Conservation (phyloP, 2,113 vertebrate genomes). For the Callocephalon fimbriatum region DNA sequence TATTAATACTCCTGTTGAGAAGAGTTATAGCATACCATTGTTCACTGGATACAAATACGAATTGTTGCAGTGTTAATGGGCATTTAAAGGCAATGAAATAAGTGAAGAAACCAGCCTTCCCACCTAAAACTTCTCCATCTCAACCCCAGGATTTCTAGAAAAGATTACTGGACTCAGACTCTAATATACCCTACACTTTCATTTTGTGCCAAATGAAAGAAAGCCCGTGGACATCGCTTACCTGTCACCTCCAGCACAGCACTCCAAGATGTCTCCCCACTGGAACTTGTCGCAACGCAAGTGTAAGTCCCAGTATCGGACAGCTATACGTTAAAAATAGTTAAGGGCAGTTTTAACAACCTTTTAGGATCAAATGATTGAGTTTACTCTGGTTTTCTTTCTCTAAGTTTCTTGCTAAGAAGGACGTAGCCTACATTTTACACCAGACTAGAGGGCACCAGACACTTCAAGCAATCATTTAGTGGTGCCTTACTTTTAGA, state of each 20-base stretch:
- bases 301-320: slow-evolving; percentile 96
- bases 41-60: background rate
- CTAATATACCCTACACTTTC: background rate
- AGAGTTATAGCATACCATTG: background rate
- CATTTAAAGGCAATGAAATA: background rate
- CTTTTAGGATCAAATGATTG: background rate
- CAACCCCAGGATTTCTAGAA: background rate
- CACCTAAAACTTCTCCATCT: background rate
- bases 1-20: background rate
- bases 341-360: background rate
- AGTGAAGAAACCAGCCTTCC: background rate
- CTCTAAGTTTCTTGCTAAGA: background rate
- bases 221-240: background rate
- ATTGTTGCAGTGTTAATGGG: fast-evolving
- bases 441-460: background rate
- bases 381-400: background rate
- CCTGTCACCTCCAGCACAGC: slow-evolving; percentile 96
- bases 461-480: slow-evolving; percentile 13
- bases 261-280: slow-evolving; percentile 97
- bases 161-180: background rate
- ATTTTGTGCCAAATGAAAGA: background rate
- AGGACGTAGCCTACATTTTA: background rate
- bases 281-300: slow-evolving; percentile 97
- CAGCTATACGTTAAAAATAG: slow-evolving; percentile 71
- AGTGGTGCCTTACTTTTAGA: background rate